These are phyloP conservation scores for Troides aeacus DNA, from an alignment of 2,888 invertebrate species.

Conservation along the genomic window DNA sequence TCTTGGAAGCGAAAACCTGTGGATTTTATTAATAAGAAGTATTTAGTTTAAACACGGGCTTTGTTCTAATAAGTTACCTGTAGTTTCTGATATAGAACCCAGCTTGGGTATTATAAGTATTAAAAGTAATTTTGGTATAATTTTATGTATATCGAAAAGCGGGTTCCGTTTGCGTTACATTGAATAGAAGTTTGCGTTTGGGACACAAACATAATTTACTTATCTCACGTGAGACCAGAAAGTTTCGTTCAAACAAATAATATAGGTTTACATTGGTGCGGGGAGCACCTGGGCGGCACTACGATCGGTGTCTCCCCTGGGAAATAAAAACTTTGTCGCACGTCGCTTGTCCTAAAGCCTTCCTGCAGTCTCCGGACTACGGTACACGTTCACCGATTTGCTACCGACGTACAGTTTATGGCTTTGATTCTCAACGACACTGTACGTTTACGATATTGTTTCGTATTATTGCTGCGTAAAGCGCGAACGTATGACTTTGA, in stretches of 20 bases:
- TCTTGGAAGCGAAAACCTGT: conserved; percentile 35
- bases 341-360: conserved; percentile 77
- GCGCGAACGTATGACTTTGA: conserved; percentile 47
- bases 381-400: conserved; percentile 73
- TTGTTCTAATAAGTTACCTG: not conserved
- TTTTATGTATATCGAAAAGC: not conserved
- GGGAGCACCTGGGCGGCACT: conserved; percentile 75
- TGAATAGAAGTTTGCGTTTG: conserved; percentile 65
- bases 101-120: not conserved
- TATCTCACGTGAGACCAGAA: conserved; percentile 76
- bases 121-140: not conserved
- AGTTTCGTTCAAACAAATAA: conserved; percentile 78
- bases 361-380: conserved; percentile 64
- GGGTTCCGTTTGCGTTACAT: conserved; percentile 43
- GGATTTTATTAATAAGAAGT: conserved; percentile 40
- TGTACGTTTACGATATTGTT: conserved; percentile 73
- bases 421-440: conserved; percentile 74
- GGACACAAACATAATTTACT: conserved; percentile 76
- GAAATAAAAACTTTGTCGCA: conserved; percentile 80
- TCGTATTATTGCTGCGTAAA: conserved; percentile 63
- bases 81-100: not conserved
- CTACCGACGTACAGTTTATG: conserved; percentile 71
- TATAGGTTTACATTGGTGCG: conserved; percentile 75
- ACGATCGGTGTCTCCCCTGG: conserved; percentile 77
- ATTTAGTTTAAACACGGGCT: conserved; percentile 15